Percentiles rank a stretch among this genome's conserved stretches.
Evolutionary conservation across 2,888 invertebrate genomes (phyloP).

Genomic region (Macaria liturata): DNA sequence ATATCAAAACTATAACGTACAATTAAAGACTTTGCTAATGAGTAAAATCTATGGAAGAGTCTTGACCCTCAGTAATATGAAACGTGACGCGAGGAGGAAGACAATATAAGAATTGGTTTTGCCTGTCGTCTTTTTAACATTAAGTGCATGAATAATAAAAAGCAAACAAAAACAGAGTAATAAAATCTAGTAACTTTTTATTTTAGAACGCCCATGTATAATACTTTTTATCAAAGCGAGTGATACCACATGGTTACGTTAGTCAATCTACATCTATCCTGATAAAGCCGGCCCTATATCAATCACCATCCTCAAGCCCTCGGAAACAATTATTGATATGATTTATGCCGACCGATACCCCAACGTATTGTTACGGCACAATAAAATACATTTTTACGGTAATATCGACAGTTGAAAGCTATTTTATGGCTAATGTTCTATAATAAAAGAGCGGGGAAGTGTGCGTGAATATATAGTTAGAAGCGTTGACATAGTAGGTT

Average conservation of each 20-base stretch:
- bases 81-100: too few species aligned
- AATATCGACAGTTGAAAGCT: constrained; percentile 22
- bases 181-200: neutral
- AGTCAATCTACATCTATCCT: neutral
- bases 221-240: neutral
- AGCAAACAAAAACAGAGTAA: neutral
- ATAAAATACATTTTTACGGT: constrained; percentile 20
- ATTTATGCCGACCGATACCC: constrained; percentile 25
- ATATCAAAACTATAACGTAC: too few species aligned
- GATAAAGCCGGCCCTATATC: constrained; percentile 9
- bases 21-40: too few species aligned
- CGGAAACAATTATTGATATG: constrained; percentile 33
- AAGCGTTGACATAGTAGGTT: too few species aligned
- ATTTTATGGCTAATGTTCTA: constrained; percentile 14
- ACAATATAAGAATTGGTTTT: too few species aligned
- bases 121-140: too few species aligned
- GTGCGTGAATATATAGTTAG: neutral
- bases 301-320: constrained; percentile 21
- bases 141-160: neutral
- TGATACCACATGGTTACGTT: neutral
- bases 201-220: too few species aligned
- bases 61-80: too few species aligned
- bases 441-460: constrained; percentile 6
- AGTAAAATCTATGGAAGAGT: too few species aligned
- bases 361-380: constrained; percentile 18